These are phyloP conservation scores for Tyrophagus putrescentiae DNA, from an alignment of 1,140 invertebrate species.

Conservation along the genomic window DNA sequence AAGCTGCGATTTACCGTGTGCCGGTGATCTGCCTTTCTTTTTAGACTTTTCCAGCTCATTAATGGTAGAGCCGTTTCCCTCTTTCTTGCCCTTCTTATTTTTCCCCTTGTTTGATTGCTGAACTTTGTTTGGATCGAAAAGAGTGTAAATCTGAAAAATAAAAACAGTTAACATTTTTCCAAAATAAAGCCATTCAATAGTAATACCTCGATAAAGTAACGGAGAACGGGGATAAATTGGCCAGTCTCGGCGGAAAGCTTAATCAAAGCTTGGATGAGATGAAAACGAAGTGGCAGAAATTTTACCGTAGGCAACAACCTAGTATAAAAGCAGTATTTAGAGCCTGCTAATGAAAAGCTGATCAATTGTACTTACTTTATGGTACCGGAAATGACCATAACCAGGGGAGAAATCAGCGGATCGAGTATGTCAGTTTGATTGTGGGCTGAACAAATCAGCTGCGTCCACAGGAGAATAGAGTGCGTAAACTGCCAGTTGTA, in stretches of 20 bases:
- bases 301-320: constrained; percentile 74
- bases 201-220: constrained; percentile 64
- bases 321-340: constrained; percentile 25
- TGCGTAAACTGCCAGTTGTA: constrained; percentile 98
- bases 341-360: constrained; percentile 12
- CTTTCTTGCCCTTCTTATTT: not conserved
- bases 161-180: constrained; percentile 2
- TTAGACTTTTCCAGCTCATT: too few relatives aligned
- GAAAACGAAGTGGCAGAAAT: constrained; percentile 83
- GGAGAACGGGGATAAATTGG: constrained; percentile 76
- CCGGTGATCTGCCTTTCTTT: constrained; percentile 59
- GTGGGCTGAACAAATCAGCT: constrained; percentile 48
- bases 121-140: not conserved
- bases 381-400: constrained; percentile 55
- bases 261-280: constrained; percentile 68
- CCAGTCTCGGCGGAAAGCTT: constrained; percentile 58
- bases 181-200: constrained; percentile 1
- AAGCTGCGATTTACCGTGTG: constrained; percentile 40
- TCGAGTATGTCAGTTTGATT: constrained; percentile 53
- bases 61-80: not conserved
- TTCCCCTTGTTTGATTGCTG: too few relatives aligned
- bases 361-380: constrained; percentile 32
- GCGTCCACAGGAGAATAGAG: constrained; percentile 73
- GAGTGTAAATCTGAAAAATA: not conserved
- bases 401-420: constrained; percentile 73